Evolutionary conservation across 2,113 vertebrate genomes (phyloP).

Genomic region (Bungarus multicinctus): DNA sequence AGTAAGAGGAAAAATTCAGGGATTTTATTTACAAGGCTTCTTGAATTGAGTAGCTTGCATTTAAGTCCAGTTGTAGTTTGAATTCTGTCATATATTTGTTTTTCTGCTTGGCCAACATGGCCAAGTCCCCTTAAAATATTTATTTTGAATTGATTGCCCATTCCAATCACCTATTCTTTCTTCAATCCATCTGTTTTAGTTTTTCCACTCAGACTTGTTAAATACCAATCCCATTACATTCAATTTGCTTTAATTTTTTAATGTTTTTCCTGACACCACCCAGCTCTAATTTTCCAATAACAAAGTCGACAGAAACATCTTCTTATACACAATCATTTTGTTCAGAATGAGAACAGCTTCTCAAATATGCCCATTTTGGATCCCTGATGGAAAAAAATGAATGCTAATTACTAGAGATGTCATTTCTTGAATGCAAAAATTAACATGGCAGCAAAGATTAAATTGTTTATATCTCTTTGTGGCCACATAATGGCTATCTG

Average conservation of each 20-base stretch:
- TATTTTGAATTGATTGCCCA: too few species aligned
- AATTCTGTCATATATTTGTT: too few species aligned
- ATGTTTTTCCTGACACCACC: neutral
- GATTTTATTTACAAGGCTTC: too few species aligned
- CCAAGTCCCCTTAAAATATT: too few species aligned
- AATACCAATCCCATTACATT: neutral
- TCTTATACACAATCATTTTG: neutral
- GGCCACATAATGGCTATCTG: neutral
- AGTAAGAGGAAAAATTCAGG: too few species aligned
- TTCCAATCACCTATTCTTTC: too few species aligned
- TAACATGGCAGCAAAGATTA: neutral
- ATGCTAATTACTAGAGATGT: neutral
- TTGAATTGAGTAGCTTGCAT: too few species aligned
- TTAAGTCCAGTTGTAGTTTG: too few species aligned
- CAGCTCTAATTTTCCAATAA: neutral
- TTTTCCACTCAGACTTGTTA: neutral
- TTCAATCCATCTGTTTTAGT: neutral
- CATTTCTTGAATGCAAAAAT: neutral
- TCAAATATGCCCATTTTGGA: constrained; percentile 5
- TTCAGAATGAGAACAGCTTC: constrained; percentile 5
- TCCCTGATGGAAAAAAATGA: neutral
- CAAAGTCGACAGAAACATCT: neutral
- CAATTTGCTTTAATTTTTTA: neutral
- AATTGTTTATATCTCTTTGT: neutral
- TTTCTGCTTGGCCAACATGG: too few species aligned